Conservation (phyloP, 2,888 invertebrate genomes). For the Quadroppia sp. region DNA sequence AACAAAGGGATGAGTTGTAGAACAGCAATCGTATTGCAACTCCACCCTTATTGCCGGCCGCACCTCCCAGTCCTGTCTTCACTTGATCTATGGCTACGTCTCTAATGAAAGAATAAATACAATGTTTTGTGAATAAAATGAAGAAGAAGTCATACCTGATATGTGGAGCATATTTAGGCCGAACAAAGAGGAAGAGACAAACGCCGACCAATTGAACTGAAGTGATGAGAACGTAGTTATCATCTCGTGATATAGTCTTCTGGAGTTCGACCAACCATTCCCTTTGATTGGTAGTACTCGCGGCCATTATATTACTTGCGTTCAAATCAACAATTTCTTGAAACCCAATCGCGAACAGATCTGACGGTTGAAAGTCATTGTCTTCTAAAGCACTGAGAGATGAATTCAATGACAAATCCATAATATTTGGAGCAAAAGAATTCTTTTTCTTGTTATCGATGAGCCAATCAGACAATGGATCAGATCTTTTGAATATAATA, state of each 20-base stretch:
- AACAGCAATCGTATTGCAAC: conserved; percentile 86
- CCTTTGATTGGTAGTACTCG: conserved; percentile 84
- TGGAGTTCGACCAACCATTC: conserved; percentile 93
- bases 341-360: conserved; percentile 96
- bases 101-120: conserved; percentile 52
- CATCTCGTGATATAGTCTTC: conserved; percentile 80
- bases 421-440: conserved; percentile 30
- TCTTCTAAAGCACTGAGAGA: conserved; percentile 27
- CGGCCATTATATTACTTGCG: conserved; percentile 96
- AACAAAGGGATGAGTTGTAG: conserved; percentile 89
- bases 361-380: conserved; percentile 65
- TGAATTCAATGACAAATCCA: conserved; percentile 43
- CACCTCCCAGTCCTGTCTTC: conserved; percentile 96
- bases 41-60: conserved; percentile 96
- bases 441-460: conserved; percentile 64
- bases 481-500: conserved; percentile 72
- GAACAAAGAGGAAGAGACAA: conserved; percentile 88
- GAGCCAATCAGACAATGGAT: conserved; percentile 80
- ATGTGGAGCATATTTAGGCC: conserved; percentile 79
- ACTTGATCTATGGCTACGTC: conserved; percentile 93
- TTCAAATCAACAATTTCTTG: conserved; percentile 99
- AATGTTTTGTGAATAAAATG: too few relatives aligned
- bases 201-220: conserved; percentile 96
- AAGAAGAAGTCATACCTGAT: too few relatives aligned
- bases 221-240: conserved; percentile 80